phyloP scores from a whole-genome alignment of 2,888 invertebrate species.

The Polydrusus tereticollis region DNA sequence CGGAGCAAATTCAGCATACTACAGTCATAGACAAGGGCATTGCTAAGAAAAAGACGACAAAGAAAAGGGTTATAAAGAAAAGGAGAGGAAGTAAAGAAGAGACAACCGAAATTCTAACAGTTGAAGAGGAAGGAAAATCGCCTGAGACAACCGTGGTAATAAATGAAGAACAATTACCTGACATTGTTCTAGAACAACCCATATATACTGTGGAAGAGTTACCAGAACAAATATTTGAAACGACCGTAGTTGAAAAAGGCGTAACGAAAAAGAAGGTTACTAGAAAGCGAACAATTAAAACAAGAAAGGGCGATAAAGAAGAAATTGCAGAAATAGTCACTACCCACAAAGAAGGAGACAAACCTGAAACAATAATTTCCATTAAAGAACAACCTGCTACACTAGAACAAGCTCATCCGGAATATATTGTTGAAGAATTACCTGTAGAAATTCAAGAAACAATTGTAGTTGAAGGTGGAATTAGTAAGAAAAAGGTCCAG shows the following conservation, averaged over 20 bases:
- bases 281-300: constrained; percentile 63
- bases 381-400: constrained; percentile 54
- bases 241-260: constrained; percentile 46
- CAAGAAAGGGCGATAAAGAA: constrained; percentile 61
- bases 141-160: constrained; percentile 65
- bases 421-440: constrained; percentile 56
- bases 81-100: constrained; percentile 58
- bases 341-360: constrained; percentile 62
- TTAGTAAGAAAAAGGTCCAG: constrained; percentile 62
- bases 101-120: constrained; percentile 57
- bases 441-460: constrained; percentile 54
- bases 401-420: constrained; percentile 31
- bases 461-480: constrained; percentile 61
- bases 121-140: constrained; percentile 62
- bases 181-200: constrained; percentile 30
- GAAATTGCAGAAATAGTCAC: constrained; percentile 59
- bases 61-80: constrained; percentile 61
- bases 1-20: constrained; percentile 58
- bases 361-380: constrained; percentile 62
- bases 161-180: constrained; percentile 56
- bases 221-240: constrained; percentile 57
- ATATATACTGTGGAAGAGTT: constrained; percentile 50
- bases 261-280: constrained; percentile 55
- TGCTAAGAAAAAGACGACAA: constrained; percentile 56
- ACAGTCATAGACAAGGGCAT: constrained; percentile 55